phyloP scores from a whole-genome alignment of 2,888 invertebrate genomes.

The Ectemnius continuus region DNA sequence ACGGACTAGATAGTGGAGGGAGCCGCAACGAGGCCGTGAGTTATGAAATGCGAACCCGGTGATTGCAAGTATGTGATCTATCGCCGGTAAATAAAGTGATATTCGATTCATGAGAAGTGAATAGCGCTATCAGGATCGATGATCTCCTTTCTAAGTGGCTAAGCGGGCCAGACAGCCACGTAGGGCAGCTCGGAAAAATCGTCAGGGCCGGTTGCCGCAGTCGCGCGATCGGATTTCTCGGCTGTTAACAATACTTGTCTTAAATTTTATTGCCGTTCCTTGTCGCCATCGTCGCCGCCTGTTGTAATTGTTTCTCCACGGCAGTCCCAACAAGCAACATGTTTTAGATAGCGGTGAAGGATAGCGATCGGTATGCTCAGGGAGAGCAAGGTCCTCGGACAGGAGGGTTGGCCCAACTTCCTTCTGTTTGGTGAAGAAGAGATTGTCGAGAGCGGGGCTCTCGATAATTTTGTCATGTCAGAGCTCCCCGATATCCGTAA shows the following conservation, averaged over 20 bases:
- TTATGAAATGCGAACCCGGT: constrained; percentile 45
- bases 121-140: constrained; percentile 51
- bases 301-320: constrained; percentile 38
- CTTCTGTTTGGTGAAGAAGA: no score
- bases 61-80: constrained; percentile 52
- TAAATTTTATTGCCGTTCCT: constrained; percentile 18
- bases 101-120: constrained; percentile 43
- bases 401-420: no score
- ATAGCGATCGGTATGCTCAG: no score
- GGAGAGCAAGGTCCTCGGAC: no score
- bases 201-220: constrained; percentile 12
- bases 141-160: constrained; percentile 49
- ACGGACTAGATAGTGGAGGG: no score
- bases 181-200: constrained; percentile 37
- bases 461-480: no score
- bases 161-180: constrained; percentile 38
- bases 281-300: constrained; percentile 20
- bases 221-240: constrained; percentile 32
- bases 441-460: no score
- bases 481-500: no score
- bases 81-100: constrained; percentile 54
- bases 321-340: constrained; percentile 1
- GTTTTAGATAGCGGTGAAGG: no score
- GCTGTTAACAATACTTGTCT: constrained; percentile 28
- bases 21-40: constrained; percentile 41